Percentiles rank a stretch among this genome's conserved stretches.
These are phyloP conservation scores for Gryllus bimaculatus DNA, from an alignment of 1,140 invertebrate species.

Conservation along the genomic window DNA sequence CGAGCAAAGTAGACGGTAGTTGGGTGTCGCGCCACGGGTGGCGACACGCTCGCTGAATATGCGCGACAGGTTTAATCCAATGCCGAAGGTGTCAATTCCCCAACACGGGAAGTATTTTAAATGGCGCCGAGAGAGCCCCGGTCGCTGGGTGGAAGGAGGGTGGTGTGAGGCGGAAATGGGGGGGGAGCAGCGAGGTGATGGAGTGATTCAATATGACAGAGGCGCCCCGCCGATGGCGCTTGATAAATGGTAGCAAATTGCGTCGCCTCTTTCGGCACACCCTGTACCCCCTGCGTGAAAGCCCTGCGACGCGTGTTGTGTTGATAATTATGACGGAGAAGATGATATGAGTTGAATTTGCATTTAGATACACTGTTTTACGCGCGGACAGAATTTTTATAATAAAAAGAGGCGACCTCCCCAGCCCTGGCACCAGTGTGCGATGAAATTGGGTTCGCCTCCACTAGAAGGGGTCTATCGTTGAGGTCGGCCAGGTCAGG, in stretches of 20 bases:
- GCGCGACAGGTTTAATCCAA: not conserved
- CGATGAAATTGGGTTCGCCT: not conserved
- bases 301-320: not conserved
- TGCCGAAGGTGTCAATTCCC: not conserved
- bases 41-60: not conserved
- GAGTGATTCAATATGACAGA: not conserved
- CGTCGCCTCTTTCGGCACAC: not conserved
- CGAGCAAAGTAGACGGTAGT: not conserved
- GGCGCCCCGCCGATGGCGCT: not conserved
- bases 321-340: slow-evolving; percentile 1
- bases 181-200: not conserved
- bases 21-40: not conserved
- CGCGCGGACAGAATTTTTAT: not conserved
- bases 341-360: not conserved
- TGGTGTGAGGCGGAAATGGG: not conserved
- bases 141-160: not conserved
- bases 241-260: slow-evolving; percentile 1
- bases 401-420: not conserved
- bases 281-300: not conserved
- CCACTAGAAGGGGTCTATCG: not conserved
- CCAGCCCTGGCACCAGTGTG: not conserved
- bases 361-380: slow-evolving; percentile 1
- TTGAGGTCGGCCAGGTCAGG: not conserved
- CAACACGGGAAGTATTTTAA: slow-evolving; percentile 1
- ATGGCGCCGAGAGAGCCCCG: not conserved